A percentile compares a stretch with the other conserved stretches of the same genome.
phyloP scores from a whole-genome alignment of 2,113 vertebrate genomes.

The Lampris incognitus region DNA sequence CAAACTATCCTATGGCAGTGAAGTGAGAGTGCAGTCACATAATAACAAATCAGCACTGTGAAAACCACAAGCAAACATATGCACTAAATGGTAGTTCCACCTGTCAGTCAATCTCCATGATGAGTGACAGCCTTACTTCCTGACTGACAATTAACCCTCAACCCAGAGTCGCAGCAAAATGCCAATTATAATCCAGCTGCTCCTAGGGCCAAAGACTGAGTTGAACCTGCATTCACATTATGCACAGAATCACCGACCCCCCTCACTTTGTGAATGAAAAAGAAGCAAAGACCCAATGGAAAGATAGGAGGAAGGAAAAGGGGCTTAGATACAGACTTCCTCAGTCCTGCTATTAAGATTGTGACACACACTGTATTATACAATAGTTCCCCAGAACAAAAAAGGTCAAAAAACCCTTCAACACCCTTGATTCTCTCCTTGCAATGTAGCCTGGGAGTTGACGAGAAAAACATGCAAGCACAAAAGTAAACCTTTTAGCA shows the following conservation, averaged over 20 bases:
- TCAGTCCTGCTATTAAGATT: conserved; percentile 43
- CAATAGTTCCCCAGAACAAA: conserved; percentile 40
- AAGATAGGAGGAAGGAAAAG: conserved; percentile 49
- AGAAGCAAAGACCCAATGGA: conserved; percentile 48
- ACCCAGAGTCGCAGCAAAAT: conserved; percentile 28
- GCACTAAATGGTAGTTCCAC: conserved; percentile 18
- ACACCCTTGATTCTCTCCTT: conserved; percentile 51
- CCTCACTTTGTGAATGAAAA: conserved; percentile 40
- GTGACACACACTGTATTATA: conserved; percentile 48
- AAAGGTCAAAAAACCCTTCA: conserved; percentile 57
- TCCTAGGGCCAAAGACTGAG: conserved; percentile 25
- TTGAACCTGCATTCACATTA: conserved; percentile 38
- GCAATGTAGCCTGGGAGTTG: conserved; percentile 50
- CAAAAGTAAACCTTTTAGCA: conserved; percentile 80
- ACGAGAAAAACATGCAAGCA: conserved; percentile 63
- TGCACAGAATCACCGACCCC: conserved; percentile 38
- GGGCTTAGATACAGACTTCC: conserved; percentile 45
- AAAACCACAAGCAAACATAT: conserved; percentile 11
- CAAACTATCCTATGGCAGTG: too few relatives aligned
- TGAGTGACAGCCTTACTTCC: conserved; percentile 38
- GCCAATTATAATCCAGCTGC: conserved; percentile 30
- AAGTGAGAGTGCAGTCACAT: conserved; percentile 5
- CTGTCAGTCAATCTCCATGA: conserved; percentile 39
- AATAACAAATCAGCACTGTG: conserved; percentile 10
- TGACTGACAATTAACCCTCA: conserved; percentile 52